A percentile compares a stretch with the other conserved stretches of the same genome.
phyloP scores from a whole-genome alignment of 2,797 vertebrate genomes.

The Fistularia tabacaria region DNA sequence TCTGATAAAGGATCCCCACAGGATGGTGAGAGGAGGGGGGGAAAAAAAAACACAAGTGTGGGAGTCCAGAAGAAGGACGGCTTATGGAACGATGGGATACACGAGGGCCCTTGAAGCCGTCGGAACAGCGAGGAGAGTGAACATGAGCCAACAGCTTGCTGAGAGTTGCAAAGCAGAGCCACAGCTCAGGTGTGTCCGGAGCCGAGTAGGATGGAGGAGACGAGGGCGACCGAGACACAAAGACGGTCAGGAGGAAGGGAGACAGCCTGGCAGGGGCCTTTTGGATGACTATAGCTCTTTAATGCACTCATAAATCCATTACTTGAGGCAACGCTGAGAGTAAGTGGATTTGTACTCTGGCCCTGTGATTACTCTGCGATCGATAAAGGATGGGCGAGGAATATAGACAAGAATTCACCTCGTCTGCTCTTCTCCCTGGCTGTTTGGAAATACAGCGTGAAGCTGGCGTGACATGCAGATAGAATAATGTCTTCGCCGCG shows the following conservation, averaged over 20 bases:
- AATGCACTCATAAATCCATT: conserved; percentile 83
- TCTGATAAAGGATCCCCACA: conserved; percentile 31
- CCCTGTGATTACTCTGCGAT: conserved; percentile 79
- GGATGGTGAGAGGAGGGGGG: conserved; percentile 11
- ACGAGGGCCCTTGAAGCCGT: conserved; percentile 29
- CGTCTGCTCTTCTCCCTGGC: conserved; percentile 41
- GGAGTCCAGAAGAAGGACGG: conserved; percentile 21
- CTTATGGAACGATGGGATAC: conserved; percentile 32
- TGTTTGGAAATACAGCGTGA: conserved; percentile 53
- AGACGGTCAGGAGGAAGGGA: conserved; percentile 54
- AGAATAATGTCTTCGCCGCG: background rate
- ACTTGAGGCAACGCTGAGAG: conserved; percentile 77
- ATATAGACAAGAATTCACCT: conserved; percentile 66
- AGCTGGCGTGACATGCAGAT: conserved; percentile 33
- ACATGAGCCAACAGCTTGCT: conserved; percentile 50
- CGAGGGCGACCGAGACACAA: conserved; percentile 48
- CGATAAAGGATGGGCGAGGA: conserved; percentile 78
- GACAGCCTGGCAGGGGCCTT: conserved; percentile 71
- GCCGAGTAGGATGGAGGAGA: conserved; percentile 38
- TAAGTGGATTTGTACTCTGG: conserved; percentile 78
- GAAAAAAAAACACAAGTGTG: conserved; percentile 6
- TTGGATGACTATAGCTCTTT: conserved; percentile 71
- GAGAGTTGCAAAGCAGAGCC: conserved; percentile 45
- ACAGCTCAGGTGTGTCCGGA: conserved; percentile 38
- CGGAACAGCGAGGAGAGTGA: conserved; percentile 24